A percentile compares a stretch with the other conserved stretches of the same genome.
Evolutionary conservation across 2,797 vertebrate species (phyloP).

Genomic region (Enteromius afrohamiltoni): DNA sequence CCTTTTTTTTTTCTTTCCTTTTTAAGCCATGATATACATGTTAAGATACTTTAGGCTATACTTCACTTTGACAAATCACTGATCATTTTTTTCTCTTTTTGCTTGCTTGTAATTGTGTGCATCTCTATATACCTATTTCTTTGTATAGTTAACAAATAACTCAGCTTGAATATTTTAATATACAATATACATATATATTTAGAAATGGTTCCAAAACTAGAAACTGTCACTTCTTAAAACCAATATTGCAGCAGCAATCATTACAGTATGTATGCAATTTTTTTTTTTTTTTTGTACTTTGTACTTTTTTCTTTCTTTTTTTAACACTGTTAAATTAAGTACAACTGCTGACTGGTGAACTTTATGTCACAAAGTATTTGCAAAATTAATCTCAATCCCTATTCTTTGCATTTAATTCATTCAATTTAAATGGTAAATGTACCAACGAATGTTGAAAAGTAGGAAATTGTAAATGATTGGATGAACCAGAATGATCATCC

Average conservation of each 20-base stretch:
- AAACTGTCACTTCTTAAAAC: constrained; percentile 39
- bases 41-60: constrained; percentile 59
- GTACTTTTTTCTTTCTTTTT: neutral
- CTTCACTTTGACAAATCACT: constrained; percentile 46
- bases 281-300: neutral
- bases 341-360: constrained; percentile 21
- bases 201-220: constrained; percentile 51
- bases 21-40: constrained; percentile 60
- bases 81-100: constrained; percentile 49
- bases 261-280: neutral
- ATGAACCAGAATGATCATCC: constrained; percentile 10
- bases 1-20: constrained; percentile 23
- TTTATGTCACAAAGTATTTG: constrained; percentile 47
- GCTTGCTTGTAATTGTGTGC: constrained; percentile 65
- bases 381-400: constrained; percentile 45
- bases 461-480: constrained; percentile 10
- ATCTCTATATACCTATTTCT: constrained; percentile 60
- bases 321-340: neutral
- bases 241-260: constrained; percentile 29
- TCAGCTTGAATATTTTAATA: constrained; percentile 55
- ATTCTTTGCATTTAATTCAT: constrained; percentile 34
- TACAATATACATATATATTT: constrained; percentile 56
- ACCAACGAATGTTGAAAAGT: constrained; percentile 1
- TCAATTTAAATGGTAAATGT: constrained; percentile 13
- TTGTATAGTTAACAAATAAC: constrained; percentile 56